Evolutionary conservation across 2,113 vertebrate genomes (phyloP).

Genomic region (Notothenia coriiceps): DNA sequence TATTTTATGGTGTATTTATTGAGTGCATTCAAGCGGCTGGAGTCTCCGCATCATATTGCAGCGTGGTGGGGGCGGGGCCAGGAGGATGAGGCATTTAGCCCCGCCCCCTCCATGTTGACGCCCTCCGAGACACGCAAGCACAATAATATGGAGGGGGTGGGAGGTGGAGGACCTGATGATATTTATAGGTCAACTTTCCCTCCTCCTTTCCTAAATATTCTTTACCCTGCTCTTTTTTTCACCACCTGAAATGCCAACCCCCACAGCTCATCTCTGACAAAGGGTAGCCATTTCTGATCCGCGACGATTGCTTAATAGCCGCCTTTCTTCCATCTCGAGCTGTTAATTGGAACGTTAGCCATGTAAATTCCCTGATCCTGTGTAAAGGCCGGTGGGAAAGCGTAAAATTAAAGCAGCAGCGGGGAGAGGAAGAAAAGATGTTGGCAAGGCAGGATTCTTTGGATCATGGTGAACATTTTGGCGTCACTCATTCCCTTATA

Average conservation of each 20-base stretch:
- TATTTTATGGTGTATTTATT: conserved; percentile 90
- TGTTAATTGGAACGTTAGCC: conserved; percentile 78
- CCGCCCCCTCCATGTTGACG: conserved; percentile 72
- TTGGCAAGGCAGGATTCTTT: conserved; percentile 35
- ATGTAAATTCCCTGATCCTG: conserved; percentile 60
- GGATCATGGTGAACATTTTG: conserved; percentile 17
- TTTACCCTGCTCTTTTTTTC: conserved; percentile 46
- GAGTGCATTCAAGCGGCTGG: conserved; percentile 78
- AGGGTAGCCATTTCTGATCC: conserved; percentile 76
- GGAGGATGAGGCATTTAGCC: conserved; percentile 60
- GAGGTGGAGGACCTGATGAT: conserved; percentile 33
- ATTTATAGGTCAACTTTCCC: conserved; percentile 17
- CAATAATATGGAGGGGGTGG: conserved; percentile 74
- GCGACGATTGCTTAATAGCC: conserved; percentile 64
- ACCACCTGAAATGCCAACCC: conserved; percentile 45
- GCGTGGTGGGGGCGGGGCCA: conserved; percentile 70
- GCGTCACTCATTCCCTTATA: conserved; percentile 46
- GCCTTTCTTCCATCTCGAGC: conserved; percentile 65
- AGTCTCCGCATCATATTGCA: conserved; percentile 75
- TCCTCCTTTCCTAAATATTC: conserved; percentile 13
- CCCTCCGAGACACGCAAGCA: conserved; percentile 79
- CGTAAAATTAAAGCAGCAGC: neutral
- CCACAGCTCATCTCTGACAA: conserved; percentile 72
- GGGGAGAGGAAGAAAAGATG: conserved; percentile 19
- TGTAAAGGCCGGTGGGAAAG: conserved; percentile 31